phyloP scores from a whole-genome alignment of 2,888 invertebrate species.

The Charanyca ferruginea region DNA sequence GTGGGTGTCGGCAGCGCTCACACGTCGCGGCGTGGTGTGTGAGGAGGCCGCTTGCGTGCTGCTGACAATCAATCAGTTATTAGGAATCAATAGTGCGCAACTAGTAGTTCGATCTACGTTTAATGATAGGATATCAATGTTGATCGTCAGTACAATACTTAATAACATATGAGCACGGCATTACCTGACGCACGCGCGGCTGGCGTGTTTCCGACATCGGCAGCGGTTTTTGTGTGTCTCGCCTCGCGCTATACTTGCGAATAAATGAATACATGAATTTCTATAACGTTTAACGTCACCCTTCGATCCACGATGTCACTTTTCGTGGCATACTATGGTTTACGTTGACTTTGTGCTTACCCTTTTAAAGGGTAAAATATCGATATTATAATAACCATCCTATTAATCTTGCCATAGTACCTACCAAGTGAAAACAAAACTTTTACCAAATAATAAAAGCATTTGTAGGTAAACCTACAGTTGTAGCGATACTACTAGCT shows the following conservation, averaged over 20 bases:
- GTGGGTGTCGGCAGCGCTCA: background rate
- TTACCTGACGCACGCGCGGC: background rate
- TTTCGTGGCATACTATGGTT: slow-evolving; percentile 26
- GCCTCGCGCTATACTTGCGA: slow-evolving; percentile 54
- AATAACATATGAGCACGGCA: slow-evolving; percentile 35
- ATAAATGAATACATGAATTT: slow-evolving; percentile 66
- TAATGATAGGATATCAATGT: slow-evolving; percentile 34
- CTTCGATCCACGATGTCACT: slow-evolving; percentile 53
- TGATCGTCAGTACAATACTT: slow-evolving; percentile 1
- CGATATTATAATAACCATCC: too few species aligned
- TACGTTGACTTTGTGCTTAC: background rate
- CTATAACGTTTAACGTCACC: slow-evolving; percentile 62
- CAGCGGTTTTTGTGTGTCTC: slow-evolving; percentile 64
- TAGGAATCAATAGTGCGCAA: slow-evolving; percentile 31
- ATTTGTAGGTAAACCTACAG: too few species aligned
- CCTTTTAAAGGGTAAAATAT: background rate
- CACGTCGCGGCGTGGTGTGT: background rate
- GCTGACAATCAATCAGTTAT: slow-evolving; percentile 20
- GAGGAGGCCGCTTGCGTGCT: slow-evolving; percentile 12
- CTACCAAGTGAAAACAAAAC: too few species aligned
- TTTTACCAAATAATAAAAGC: too few species aligned
- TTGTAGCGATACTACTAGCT: too few species aligned
- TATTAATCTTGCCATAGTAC: too few species aligned
- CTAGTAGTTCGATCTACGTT: slow-evolving; percentile 8
- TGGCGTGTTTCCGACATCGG: slow-evolving; percentile 43